Evolutionary conservation across 1,140 invertebrate species (phyloP), one percentile per base, ranked within the genome.

Genomic region (Helicoverpa zea): DNA sequence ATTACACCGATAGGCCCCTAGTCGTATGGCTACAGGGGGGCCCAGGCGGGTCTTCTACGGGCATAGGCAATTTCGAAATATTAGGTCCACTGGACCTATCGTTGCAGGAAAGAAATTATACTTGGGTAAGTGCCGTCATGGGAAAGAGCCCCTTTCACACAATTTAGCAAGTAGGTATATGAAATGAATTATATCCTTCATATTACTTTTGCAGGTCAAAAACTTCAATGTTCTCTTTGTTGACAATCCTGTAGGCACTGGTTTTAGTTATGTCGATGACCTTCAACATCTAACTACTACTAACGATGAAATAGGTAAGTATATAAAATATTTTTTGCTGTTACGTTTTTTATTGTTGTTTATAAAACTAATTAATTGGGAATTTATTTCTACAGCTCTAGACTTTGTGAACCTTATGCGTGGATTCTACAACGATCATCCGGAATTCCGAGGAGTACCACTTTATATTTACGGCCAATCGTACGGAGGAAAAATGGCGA

Each of bases 401-500:
- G 98, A 99, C 95, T 96, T 99, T 73, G 94, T 98, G 0, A 95
- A 95, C 56, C 94, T 98, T 43, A 43, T 43, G 35, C 35, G 35
- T 43, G 35, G 35, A 43, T 43, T 43, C 5, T 43, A 43, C 35
- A 43, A 43, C 5, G 35, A 43, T 43, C 35, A 43, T 9, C 35
- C 35, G 35, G 35, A 43, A 43, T 43, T 43, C 35, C 35, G 35
- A 9, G 35, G 35, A 43, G 35, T 43, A 2, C 97, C 97, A 0
- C 95, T 98, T 13, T 98, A 98, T 84, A 98, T 98, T 61, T 97
- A 97, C 81, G 97, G 96, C 29, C 97, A 98, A 90, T 98, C 98
- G 0, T 98, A 98, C 92, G 98, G 98, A 14, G 98, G 98, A 0
- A 99, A 99, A 95, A 98, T 98, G 97, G 97, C 97, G 0, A 96